phyloP scores from a whole-genome alignment of 2,113 vertebrate genomes.

The Alethe castanea region DNA sequence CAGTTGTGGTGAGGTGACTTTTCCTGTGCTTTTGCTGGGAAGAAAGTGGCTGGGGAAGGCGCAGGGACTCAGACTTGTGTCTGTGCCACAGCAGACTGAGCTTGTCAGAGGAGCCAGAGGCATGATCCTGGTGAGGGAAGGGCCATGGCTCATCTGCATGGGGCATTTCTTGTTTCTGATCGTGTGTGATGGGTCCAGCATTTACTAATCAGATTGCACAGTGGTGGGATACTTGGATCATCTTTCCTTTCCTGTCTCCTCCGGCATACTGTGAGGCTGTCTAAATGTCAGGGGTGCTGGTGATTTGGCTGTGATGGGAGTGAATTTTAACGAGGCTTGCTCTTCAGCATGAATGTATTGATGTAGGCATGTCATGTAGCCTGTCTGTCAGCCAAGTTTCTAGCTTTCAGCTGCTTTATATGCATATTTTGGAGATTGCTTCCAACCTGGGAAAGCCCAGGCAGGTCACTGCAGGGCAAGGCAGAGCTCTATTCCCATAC shows the following conservation, averaged over 20 bases:
- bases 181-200: neutral
- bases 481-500: neutral
- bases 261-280: neutral
- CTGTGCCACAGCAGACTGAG: neutral
- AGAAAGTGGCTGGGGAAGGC: neutral
- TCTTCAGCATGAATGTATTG: neutral
- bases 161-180: neutral
- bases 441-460: neutral
- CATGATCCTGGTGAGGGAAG: neutral
- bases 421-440: neutral
- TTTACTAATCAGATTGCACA: neutral
- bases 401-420: neutral
- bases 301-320: neutral
- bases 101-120: neutral
- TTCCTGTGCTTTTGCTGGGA: neutral
- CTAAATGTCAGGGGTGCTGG: neutral
- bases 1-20: neutral
- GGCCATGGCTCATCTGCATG: neutral
- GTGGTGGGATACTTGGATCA: neutral
- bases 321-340: conserved; percentile 3
- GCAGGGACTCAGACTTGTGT: neutral
- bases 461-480: neutral
- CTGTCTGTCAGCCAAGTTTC: neutral
- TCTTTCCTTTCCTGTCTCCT: neutral
- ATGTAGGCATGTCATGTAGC: neutral